Conservation (phyloP, 2,888 invertebrate species). For the Noctua janthina region DNA sequence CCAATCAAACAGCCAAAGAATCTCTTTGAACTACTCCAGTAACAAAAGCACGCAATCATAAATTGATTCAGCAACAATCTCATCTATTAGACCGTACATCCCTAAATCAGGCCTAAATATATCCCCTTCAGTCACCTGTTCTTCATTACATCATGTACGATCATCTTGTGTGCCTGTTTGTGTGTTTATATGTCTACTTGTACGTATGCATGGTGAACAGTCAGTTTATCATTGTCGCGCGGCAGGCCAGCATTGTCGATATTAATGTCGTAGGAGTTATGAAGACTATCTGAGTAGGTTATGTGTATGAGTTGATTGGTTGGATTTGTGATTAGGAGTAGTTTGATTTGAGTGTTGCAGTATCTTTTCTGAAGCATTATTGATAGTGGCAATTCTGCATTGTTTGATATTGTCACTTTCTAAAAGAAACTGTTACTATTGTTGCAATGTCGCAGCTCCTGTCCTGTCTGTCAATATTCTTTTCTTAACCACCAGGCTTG, state of each 20-base stretch:
- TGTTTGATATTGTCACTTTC: neutral
- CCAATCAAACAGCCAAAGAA: slow-evolving; percentile 7
- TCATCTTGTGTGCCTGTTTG: slow-evolving; percentile 21
- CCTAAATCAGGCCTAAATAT: slow-evolving; percentile 59
- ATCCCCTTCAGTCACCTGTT: slow-evolving; percentile 57
- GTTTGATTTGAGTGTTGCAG: neutral
- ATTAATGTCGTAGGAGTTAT: slow-evolving; percentile 55
- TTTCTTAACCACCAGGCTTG: neutral
- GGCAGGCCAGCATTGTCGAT: slow-evolving; percentile 60
- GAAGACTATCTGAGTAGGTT: slow-evolving; percentile 30
- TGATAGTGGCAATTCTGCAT: neutral
- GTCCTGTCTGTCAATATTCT: neutral
- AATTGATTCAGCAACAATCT: slow-evolving; percentile 33
- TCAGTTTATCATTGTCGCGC: slow-evolving; percentile 56
- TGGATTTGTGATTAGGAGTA: neutral
- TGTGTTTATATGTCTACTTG: slow-evolving; percentile 8
- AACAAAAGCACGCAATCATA: slow-evolving; percentile 34
- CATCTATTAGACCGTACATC: slow-evolving; percentile 38
- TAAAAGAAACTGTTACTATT: neutral
- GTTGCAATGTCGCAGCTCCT: neutral
- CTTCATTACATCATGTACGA: slow-evolving; percentile 50
- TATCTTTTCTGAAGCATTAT: neutral
- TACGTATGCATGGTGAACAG: slow-evolving; percentile 33
- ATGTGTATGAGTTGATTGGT: slow-evolving; percentile 6
- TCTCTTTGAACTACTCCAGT: slow-evolving; percentile 6